Conservation (phyloP, 2,888 invertebrate genomes). For the Megaustenia siamemsis region DNA sequence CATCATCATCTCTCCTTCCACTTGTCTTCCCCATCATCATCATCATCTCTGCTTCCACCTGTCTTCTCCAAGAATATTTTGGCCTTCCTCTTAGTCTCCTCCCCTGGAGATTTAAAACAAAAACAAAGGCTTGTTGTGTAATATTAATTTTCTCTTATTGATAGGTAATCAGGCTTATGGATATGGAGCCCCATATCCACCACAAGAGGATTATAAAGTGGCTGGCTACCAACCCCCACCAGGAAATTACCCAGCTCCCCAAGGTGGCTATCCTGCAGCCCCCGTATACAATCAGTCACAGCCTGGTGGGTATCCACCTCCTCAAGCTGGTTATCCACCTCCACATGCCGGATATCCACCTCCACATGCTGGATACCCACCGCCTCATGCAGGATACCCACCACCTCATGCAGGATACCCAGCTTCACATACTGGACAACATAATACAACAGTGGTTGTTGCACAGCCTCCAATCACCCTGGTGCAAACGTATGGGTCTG, state of each 20-base stretch:
- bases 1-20: too few relatives aligned
- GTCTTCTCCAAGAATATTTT: too few relatives aligned
- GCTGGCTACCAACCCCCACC: background rate
- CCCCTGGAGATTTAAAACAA: too few relatives aligned
- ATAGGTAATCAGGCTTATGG: background rate
- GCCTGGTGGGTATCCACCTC: slow-evolving; percentile 53
- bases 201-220: background rate
- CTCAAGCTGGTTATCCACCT: slow-evolving; percentile 44
- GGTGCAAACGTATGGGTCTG: slow-evolving; percentile 70
- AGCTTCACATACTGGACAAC: slow-evolving; percentile 40
- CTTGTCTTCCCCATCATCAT: too few relatives aligned
- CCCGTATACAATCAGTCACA: slow-evolving; percentile 55
- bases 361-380: slow-evolving; percentile 38
- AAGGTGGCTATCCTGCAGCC: slow-evolving; percentile 43
- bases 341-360: slow-evolving; percentile 47
- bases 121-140: too few relatives aligned
- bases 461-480: slow-evolving; percentile 66
- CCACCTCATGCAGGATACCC: slow-evolving; percentile 57
- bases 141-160: too few relatives aligned
- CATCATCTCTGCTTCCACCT: too few relatives aligned
- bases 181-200: slow-evolving; percentile 48
- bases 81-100: too few relatives aligned
- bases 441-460: slow-evolving; percentile 68
- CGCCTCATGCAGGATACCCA: slow-evolving; percentile 49
- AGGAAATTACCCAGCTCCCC: slow-evolving; percentile 54